phyloP scores from a whole-genome alignment of 2,888 invertebrate genomes.

The Ophion ventricosus region DNA sequence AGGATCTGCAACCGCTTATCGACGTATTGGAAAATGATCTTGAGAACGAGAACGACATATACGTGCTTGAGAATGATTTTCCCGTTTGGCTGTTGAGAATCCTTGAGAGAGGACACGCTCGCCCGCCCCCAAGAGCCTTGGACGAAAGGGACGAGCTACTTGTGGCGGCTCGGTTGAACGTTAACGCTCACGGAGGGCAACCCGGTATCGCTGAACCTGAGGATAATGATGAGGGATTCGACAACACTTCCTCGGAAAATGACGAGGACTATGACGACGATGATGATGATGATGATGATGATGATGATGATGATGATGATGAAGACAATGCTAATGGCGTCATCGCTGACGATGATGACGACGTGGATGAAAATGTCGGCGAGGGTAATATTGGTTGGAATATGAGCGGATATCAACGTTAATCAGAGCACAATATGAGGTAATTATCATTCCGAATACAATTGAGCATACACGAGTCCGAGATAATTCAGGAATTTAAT shows the following conservation, averaged over 20 bases:
- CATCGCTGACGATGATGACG: conserved; percentile 32
- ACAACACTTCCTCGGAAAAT: conserved; percentile 72
- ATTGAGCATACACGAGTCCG: background rate
- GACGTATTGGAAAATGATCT: conserved; percentile 77
- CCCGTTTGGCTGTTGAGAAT: conserved; percentile 77
- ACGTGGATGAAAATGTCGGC: conserved; percentile 34
- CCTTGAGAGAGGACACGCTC: conserved; percentile 73
- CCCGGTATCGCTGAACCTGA: conserved; percentile 41
- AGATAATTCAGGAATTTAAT: background rate
- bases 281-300: conserved; percentile 58
- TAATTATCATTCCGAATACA: background rate
- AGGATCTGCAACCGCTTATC: conserved; percentile 76
- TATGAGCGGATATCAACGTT: conserved; percentile 50
- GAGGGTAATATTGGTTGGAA: conserved; percentile 56
- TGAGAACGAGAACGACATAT: conserved; percentile 80
- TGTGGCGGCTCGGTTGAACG: background rate
- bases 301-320: conserved; percentile 40
- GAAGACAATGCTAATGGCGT: conserved; percentile 24
- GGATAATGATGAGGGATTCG: conserved; percentile 66
- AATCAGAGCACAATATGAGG: background rate
- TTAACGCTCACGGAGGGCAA: conserved; percentile 50
- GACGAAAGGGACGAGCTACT: background rate
- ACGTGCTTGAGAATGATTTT: conserved; percentile 76
- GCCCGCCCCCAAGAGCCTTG: conserved; percentile 51
- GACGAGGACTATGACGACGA: conserved; percentile 62